These are phyloP conservation scores for Calameuta pallipes DNA, from an alignment of 2,888 invertebrate species.

Conservation along the genomic window DNA sequence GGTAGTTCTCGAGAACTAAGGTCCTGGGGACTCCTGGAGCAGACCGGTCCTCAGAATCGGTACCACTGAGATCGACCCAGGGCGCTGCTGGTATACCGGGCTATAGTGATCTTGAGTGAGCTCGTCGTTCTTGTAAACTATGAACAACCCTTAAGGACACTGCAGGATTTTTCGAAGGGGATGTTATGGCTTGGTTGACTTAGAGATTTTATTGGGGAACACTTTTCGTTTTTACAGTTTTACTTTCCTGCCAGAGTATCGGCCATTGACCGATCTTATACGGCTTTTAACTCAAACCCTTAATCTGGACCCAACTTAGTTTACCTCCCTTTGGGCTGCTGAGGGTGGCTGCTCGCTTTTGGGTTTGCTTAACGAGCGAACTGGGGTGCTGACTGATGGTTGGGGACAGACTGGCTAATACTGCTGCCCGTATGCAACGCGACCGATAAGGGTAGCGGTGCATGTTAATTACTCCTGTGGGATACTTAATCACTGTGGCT, in stretches of 20 bases:
- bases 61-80: not conserved
- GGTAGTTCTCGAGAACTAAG: conserved; percentile 7
- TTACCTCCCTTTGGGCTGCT: conserved; percentile 9
- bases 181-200: not conserved
- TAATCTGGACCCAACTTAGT: not conserved
- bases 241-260: not conserved
- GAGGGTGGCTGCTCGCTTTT: conserved; percentile 24
- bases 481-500: conserved; percentile 32
- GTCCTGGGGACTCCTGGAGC: conserved; percentile 2
- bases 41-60: conserved; percentile 22
- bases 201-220: not conserved
- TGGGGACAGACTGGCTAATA: conserved; percentile 12
- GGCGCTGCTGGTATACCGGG: not conserved
- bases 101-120: not conserved
- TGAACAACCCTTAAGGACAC: not conserved
- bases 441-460: conserved; percentile 34
- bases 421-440: conserved; percentile 23
- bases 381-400: conserved; percentile 25
- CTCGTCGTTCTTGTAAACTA: not conserved
- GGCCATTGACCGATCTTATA: not conserved
- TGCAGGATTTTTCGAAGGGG: not conserved
- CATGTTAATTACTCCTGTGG: conserved; percentile 41
- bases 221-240: not conserved
- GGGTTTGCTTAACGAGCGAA: conserved; percentile 33
- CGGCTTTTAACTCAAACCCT: not conserved